Conservation (phyloP, 2,797 vertebrate species). For the Pangasius krempfi region DNA sequence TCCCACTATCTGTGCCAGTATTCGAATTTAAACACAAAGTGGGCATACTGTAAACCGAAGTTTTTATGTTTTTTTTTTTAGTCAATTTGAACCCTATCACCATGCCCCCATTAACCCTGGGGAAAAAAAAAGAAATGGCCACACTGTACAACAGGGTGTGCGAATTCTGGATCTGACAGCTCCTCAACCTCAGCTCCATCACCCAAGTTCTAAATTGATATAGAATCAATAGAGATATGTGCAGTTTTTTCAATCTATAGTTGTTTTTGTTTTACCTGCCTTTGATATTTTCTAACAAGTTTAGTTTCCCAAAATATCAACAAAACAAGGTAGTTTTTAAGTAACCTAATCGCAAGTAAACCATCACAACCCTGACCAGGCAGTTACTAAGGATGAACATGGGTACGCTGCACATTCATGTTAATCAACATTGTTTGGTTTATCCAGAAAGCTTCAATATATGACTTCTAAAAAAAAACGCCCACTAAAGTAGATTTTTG, state of each 20-base stretch:
- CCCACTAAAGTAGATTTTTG: too few species aligned
- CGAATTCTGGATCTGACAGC: background rate
- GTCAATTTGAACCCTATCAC: background rate
- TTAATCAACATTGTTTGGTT: background rate
- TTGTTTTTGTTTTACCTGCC: background rate
- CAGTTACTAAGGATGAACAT: background rate
- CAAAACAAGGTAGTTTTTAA: too few species aligned
- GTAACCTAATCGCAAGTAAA: background rate
- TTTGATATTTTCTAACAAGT: background rate
- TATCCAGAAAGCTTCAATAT: background rate
- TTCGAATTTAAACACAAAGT: background rate
- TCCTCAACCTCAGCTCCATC: background rate
- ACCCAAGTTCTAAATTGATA: background rate
- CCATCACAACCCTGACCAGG: background rate
- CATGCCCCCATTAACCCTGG: background rate
- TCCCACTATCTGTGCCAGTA: background rate
- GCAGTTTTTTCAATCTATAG: too few species aligned
- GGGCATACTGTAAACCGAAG: background rate
- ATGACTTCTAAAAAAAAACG: too few species aligned
- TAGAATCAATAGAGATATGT: background rate
- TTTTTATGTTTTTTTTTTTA: too few species aligned
- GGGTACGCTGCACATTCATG: too few species aligned
- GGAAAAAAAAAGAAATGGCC: background rate
- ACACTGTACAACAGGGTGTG: background rate
- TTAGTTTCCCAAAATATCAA: too few species aligned